A percentile compares a stretch with the other conserved stretches of the same genome.
These are phyloP conservation scores for Cercopithecus mona DNA, from an alignment of 2,113 vertebrate species.

Conservation along the genomic window DNA sequence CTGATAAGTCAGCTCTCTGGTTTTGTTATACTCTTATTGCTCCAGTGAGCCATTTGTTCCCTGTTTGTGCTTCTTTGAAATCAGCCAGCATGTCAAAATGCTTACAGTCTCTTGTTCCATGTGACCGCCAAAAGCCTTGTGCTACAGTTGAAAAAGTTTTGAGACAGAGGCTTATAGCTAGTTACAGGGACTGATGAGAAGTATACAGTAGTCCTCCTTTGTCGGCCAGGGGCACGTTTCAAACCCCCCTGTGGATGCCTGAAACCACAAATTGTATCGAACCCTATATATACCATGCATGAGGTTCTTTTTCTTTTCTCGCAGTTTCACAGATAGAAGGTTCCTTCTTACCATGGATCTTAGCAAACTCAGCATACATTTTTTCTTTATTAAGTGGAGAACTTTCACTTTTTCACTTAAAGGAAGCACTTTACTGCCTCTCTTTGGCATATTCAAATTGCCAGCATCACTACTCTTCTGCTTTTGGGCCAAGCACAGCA, in stretches of 20 bases:
- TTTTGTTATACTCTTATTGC: background rate
- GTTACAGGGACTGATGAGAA: background rate
- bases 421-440: background rate
- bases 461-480: background rate
- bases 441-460: background rate
- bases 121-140: background rate
- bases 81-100: background rate
- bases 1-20: background rate
- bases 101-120: background rate
- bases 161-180: background rate
- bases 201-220: background rate
- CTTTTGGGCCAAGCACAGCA: background rate
- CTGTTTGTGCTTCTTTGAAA: background rate
- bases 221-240: background rate
- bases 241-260: background rate
- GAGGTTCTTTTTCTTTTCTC: background rate
- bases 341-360: background rate
- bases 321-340: background rate
- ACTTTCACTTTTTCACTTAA: background rate
- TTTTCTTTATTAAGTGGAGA: background rate
- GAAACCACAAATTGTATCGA: background rate
- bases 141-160: background rate
- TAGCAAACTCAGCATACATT: background rate
- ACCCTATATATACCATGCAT: background rate
- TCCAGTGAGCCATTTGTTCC: background rate